Base-by-base conservation (phyloP, 1,140 invertebrate genomes). In the Armadillidium nasatum region DNA sequence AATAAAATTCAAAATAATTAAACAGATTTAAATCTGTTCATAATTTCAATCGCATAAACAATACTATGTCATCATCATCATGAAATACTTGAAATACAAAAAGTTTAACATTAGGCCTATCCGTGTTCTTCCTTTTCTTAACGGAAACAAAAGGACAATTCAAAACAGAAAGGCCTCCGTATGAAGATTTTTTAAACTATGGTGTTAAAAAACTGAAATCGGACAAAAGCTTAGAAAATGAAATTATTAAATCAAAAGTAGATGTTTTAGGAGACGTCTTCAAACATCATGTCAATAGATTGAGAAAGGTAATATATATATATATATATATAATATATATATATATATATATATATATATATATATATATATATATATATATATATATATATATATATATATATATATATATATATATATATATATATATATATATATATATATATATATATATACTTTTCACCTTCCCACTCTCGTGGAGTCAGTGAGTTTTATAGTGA, bases 231-330 rank as follows among this genome's bases (percentile, higher is more conserved):
- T 67, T 82, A 43, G 83, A 83, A 69, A 84, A 83, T 71, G 80
- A 81, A 73, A 81, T 84, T 22, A 81, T 83, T 21, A 87, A 87
- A 74, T 86, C 86, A 7, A 89, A 89, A 83, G 86, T 89, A 13
- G 88, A 89, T 70, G 84, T 86, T 4, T 82, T 89, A 9, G 88
- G 88, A 9, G 84, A 85, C 44, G 83, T 88, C 4, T 84, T 89
- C 11, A 89, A 88, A 77, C 83, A 84, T 74, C 86, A 88, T 75
- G 86, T 89, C 0, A 83, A 87, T 13, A 79, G 75, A 23, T 80
- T 86, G 0, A 84, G 85, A 81, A 79, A 81, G 21, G 79, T 81
- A n/a, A 79, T 60, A 68, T 66, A 68, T 66, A 68, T 68, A 70
- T 66, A 70, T 74, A 70, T 66, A 72, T 73, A 73, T 22, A 66